These are phyloP conservation scores for Danionella cerebrum DNA, from an alignment of 2,113 vertebrate species.

Conservation along the genomic window DNA sequence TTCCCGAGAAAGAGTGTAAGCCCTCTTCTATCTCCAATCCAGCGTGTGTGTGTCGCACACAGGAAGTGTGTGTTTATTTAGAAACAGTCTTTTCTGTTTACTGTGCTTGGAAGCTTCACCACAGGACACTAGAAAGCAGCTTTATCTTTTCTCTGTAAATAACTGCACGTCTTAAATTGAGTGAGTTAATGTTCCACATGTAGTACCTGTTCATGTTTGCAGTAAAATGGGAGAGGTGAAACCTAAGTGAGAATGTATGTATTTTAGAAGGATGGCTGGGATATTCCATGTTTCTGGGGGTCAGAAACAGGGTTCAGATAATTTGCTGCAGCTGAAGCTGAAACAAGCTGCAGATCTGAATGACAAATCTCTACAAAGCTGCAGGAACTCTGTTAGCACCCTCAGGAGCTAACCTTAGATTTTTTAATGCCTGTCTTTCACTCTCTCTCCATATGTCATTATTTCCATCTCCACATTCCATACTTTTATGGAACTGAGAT, in stretches of 20 bases:
- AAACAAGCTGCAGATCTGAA: constrained; percentile 30
- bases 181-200: neutral
- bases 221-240: neutral
- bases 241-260: constrained; percentile 2
- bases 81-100: constrained; percentile 59
- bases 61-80: constrained; percentile 69
- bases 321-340: constrained; percentile 51
- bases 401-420: constrained; percentile 20
- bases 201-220: neutral
- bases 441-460: constrained; percentile 15
- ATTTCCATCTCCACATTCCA: constrained; percentile 33
- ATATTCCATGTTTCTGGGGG: constrained; percentile 7
- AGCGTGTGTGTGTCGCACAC: constrained; percentile 32
- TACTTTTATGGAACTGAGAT: neutral
- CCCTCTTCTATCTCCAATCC: constrained; percentile 34
- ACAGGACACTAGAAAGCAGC: constrained; percentile 16
- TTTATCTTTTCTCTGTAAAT: constrained; percentile 1
- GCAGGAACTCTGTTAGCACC: constrained; percentile 46
- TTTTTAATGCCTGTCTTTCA: constrained; percentile 23
- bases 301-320: constrained; percentile 41
- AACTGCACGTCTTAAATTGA: constrained; percentile 2
- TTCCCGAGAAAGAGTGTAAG: too few species aligned
- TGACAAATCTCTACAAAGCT: constrained; percentile 44
- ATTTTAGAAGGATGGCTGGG: neutral
- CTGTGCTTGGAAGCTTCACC: constrained; percentile 37